Percentiles rank a stretch among this genome's conserved stretches.
Evolutionary conservation across 2,888 invertebrate genomes (phyloP).

Genomic region (Acrobasis suavella): DNA sequence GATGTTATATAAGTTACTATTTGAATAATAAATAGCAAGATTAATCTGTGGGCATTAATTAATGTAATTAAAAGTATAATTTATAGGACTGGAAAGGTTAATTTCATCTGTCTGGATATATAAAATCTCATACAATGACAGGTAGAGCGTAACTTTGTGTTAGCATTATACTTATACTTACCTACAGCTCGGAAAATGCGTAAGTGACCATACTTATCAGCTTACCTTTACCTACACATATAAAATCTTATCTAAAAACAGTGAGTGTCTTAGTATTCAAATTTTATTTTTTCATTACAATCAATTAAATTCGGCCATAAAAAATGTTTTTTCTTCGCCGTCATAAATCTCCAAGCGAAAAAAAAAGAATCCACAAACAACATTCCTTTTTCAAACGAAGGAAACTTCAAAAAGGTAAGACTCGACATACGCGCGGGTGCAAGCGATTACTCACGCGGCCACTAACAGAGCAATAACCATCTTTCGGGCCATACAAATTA

Average conservation of each 20-base stretch:
- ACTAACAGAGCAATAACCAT: constrained; percentile 58
- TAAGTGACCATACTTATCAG: too few species aligned
- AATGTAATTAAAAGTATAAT: not conserved
- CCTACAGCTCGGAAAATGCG: too few species aligned
- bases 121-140: too few species aligned
- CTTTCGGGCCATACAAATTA: constrained; percentile 54
- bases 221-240: too few species aligned
- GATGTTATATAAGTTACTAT: not conserved
- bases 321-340: not conserved
- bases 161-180: too few species aligned
- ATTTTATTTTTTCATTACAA: not conserved
- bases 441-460: constrained; percentile 42
- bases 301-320: not conserved
- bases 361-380: not conserved
- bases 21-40: not conserved
- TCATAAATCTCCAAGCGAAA: not conserved
- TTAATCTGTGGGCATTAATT: not conserved
- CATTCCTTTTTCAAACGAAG: constrained; percentile 8
- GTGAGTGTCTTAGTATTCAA: too few species aligned
- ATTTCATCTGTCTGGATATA: not conserved
- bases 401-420: constrained; percentile 21
- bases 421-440: constrained; percentile 32
- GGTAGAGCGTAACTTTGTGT: too few species aligned
- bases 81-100: not conserved
- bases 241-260: too few species aligned